Percentiles rank a stretch among this genome's conserved stretches.
phyloP scores from a whole-genome alignment of 2,888 invertebrate genomes.

The Sturmia bella region DNA sequence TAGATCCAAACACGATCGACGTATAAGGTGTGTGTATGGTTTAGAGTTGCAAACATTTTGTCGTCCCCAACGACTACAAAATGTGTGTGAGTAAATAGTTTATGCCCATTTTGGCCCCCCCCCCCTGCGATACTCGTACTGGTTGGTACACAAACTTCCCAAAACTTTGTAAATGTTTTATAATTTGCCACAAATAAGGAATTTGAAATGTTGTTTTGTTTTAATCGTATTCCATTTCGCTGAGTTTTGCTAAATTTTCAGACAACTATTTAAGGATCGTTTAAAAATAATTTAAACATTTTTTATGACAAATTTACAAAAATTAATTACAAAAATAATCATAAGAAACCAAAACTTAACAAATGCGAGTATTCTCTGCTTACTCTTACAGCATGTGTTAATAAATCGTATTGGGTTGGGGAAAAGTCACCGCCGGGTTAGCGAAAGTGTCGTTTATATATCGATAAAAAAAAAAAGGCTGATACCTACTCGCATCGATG shows the following conservation, averaged over 20 bases:
- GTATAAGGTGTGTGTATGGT: constrained; percentile 64
- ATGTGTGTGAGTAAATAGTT: constrained; percentile 64
- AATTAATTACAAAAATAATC: constrained; percentile 62
- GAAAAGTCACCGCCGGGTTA: background rate
- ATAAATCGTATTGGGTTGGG: background rate
- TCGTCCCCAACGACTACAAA: constrained; percentile 35
- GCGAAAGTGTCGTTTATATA: background rate
- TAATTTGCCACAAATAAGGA: constrained; percentile 68
- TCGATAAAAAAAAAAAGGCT: too few species aligned
- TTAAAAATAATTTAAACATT: constrained; percentile 55
- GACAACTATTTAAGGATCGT: constrained; percentile 55
- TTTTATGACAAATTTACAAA: constrained; percentile 65
- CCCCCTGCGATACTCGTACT: constrained; percentile 27
- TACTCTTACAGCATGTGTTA: background rate
- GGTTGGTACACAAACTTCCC: constrained; percentile 23
- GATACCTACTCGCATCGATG: too few species aligned
- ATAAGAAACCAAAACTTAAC: background rate
- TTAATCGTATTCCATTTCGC: constrained; percentile 27
- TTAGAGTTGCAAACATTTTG: constrained; percentile 58
- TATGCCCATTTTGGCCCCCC: constrained; percentile 60
- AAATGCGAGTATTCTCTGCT: constrained; percentile 8
- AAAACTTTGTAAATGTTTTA: constrained; percentile 63
- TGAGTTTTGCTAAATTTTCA: constrained; percentile 36
- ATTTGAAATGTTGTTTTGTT: constrained; percentile 58
- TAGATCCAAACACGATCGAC: constrained; percentile 47